Percentiles rank a stretch among this genome's conserved stretches.
phyloP scores from a whole-genome alignment of 2,113 vertebrate species.

The Zosterops hypoxanthus region DNA sequence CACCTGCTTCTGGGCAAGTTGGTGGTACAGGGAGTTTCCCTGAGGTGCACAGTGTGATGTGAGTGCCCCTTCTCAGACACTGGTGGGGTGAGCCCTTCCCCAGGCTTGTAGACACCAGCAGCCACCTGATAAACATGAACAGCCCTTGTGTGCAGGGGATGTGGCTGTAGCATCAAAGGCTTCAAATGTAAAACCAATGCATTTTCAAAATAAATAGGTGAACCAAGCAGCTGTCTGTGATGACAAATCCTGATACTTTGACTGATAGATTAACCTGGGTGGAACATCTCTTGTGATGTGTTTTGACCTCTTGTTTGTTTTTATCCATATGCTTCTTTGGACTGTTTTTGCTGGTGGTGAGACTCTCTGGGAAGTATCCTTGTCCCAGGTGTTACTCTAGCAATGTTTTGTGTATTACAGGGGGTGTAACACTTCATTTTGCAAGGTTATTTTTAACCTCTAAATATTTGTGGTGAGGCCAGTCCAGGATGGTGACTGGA shows the following conservation, averaged over 20 bases:
- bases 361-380: too few relatives aligned
- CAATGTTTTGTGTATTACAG: not conserved
- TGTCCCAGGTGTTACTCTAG: not conserved
- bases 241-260: not conserved
- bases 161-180: not conserved
- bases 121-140: not conserved
- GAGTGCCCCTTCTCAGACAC: not conserved
- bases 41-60: rapidly evolving
- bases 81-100: not conserved
- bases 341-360: rapidly evolving
- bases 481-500: not conserved
- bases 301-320: not conserved
- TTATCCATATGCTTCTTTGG: not conserved
- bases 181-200: not conserved
- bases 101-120: not conserved
- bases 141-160: not conserved
- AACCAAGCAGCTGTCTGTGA: not conserved
- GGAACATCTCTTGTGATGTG: not conserved
- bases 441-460: not conserved
- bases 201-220: not conserved
- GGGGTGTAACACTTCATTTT: not conserved
- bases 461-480: not conserved
- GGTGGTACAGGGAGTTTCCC: not conserved
- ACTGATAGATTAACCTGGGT: not conserved
- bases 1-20: not conserved